phyloP scores from a whole-genome alignment of 2,113 vertebrate genomes.

The Brevimyrus niger region DNA sequence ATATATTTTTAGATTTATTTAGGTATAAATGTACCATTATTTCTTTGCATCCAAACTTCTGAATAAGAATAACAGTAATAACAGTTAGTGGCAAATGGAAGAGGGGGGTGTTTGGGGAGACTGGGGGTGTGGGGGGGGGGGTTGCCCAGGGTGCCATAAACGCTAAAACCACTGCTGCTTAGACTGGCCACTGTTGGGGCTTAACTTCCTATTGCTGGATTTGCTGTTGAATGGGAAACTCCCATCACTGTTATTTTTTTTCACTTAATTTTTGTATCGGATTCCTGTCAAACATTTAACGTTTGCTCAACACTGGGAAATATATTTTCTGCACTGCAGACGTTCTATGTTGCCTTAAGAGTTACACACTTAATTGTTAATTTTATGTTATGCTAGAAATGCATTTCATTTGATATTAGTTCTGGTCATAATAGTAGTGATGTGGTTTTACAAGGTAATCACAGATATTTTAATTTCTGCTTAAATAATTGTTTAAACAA shows the following conservation, averaged over 20 bases:
- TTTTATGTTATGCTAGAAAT: neutral
- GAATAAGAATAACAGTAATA: neutral
- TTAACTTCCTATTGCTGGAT: neutral
- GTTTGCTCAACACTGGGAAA: neutral
- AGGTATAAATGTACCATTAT: neutral
- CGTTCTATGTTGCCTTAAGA: no score
- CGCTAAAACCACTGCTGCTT: neutral
- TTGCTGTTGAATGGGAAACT: neutral
- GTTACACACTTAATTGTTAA: neutral
- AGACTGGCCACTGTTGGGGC: neutral
- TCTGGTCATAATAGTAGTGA: neutral
- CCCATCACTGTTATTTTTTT: neutral
- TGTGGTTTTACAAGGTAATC: neutral
- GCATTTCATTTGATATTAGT: neutral
- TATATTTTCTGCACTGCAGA: neutral
- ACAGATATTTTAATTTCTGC: neutral
- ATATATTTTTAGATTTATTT: neutral
- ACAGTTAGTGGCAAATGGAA: neutral
- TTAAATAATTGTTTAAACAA: neutral
- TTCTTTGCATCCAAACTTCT: neutral
- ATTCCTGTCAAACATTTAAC: neutral
- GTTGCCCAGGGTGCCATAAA: neutral
- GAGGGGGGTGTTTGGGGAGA: neutral
- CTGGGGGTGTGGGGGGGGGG: neutral
- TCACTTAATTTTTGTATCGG: neutral